Evolutionary conservation across 2,797 vertebrate species (phyloP).

Genomic region (Tarsius wallacei): DNA sequence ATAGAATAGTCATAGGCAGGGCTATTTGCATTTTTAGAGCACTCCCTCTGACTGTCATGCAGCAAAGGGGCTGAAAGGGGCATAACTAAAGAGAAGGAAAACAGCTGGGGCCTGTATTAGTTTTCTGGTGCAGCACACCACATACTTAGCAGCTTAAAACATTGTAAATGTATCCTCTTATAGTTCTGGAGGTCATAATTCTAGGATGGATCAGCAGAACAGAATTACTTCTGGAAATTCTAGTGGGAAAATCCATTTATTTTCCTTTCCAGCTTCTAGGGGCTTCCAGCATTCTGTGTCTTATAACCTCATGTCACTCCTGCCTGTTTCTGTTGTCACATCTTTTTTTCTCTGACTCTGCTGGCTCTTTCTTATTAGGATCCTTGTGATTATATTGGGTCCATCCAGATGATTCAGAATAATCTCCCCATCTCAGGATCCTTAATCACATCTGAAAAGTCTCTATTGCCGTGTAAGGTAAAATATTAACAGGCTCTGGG

Average conservation of each 20-base stretch:
- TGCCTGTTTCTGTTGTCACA: not conserved
- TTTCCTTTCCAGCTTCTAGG: not conserved
- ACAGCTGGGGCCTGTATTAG: not conserved
- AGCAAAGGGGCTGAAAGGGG: fast-evolving
- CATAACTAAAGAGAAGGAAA: not conserved
- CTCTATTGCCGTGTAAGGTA: not conserved
- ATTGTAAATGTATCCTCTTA: not conserved
- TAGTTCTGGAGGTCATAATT: not conserved
- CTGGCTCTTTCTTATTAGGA: not conserved
- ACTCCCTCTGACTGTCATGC: not conserved
- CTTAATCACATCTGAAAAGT: not conserved
- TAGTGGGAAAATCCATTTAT: not conserved
- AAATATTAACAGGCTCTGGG: not conserved
- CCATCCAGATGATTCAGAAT: not conserved
- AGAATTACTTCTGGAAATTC: not conserved
- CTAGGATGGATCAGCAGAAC: not conserved
- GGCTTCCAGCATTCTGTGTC: not conserved
- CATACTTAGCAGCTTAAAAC: not conserved
- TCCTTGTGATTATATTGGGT: not conserved
- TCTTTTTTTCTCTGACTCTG: not conserved
- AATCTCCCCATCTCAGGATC: not conserved
- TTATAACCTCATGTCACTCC: not conserved
- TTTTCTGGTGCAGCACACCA: not conserved
- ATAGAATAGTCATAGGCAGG: not conserved
- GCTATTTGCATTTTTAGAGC: not conserved